Conservation (phyloP, 2,797 vertebrate species). For the Chrysolophus pictus region DNA sequence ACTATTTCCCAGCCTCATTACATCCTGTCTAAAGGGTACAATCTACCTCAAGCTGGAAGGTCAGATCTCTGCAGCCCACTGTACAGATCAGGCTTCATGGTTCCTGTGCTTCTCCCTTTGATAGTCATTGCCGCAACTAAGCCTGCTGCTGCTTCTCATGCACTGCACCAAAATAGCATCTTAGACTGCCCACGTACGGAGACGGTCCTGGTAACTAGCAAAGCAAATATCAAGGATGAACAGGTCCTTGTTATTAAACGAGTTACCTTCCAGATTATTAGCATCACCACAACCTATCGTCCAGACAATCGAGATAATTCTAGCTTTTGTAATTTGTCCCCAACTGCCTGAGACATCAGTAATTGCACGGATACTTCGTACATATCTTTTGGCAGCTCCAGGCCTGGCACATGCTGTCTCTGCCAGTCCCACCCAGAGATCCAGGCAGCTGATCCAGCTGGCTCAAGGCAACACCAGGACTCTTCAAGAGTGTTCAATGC, state of each 20-base stretch:
- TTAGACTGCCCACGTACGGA: slow-evolving; percentile 44
- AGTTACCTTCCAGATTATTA: slow-evolving; percentile 29
- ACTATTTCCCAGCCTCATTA: background rate
- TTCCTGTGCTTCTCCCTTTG: slow-evolving; percentile 8
- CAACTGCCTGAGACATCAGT: slow-evolving; percentile 32
- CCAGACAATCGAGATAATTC: slow-evolving; percentile 49
- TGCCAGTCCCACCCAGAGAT: slow-evolving; percentile 62
- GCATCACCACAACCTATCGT: background rate
- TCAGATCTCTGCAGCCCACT: background rate
- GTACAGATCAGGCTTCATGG: background rate
- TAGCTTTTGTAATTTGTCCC: slow-evolving; percentile 45
- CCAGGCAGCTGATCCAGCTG: slow-evolving; percentile 52
- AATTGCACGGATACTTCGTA: slow-evolving; percentile 1
- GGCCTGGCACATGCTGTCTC: slow-evolving; percentile 39
- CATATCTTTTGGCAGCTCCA: slow-evolving; percentile 42
- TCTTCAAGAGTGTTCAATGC: slow-evolving; percentile 45
- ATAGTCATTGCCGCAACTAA: slow-evolving; percentile 3
- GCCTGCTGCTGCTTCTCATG: slow-evolving; percentile 38
- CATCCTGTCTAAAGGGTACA: background rate
- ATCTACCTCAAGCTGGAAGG: rapidly evolving
- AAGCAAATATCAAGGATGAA: background rate
- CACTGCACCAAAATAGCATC: slow-evolving; percentile 52
- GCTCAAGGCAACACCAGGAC: slow-evolving; percentile 45
- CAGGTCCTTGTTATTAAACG: slow-evolving; percentile 6
- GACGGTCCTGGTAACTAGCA: slow-evolving; percentile 46